Evolutionary conservation across 2,113 vertebrate genomes (phyloP), one percentile per base, ranked within the genome.

Genomic region (Recurvirostra avosetta): DNA sequence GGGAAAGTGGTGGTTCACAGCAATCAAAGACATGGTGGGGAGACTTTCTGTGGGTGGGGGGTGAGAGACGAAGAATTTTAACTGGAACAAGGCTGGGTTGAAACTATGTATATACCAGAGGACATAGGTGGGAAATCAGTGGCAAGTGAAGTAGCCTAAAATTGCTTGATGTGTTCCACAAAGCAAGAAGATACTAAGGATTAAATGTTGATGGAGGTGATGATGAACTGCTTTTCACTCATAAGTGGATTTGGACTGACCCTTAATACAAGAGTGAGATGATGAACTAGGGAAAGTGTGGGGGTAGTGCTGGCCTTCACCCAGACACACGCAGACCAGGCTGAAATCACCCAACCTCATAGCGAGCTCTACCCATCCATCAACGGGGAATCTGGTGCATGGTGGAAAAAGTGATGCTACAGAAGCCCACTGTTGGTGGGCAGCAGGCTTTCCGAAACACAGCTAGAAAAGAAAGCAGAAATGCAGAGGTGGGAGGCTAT

Each of bases 21-120:
- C 26, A n/a, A 5, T 16, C 25, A 6, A 15, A 50, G 68, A n/a
- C 4, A 0, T 3, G 0, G 0, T 61, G 67, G 16, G 38, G 43
- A 68, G 25, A 27, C 21, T 72, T 74, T 41, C 18, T 41, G 32
- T 15, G 29, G 8, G 2, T 5, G 12, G 21, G 2, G 8, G 26
- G 47, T 40, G 38, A 66, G 29, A 59, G 20, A 26, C 38, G 47
- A 67, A 68, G 58, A 50, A 20, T 52, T 59, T 55, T 47, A 67
- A 9, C 21, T 81, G 59, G 10, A 70, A 8, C 22, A 62, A 73
- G 65, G 50, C 45, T 49, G 38, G 6, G 2, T 4, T 61, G 52
- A 65, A 63, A 3, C 9, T 18, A 3, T 22, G 2, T 13, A 2
- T 34, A 5, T 16, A 21, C 10, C 47, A 36, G 29, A 63, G 15